These are phyloP conservation scores for Yponomeuta malinellus DNA, from an alignment of 2,888 invertebrate species.

Conservation along the genomic window DNA sequence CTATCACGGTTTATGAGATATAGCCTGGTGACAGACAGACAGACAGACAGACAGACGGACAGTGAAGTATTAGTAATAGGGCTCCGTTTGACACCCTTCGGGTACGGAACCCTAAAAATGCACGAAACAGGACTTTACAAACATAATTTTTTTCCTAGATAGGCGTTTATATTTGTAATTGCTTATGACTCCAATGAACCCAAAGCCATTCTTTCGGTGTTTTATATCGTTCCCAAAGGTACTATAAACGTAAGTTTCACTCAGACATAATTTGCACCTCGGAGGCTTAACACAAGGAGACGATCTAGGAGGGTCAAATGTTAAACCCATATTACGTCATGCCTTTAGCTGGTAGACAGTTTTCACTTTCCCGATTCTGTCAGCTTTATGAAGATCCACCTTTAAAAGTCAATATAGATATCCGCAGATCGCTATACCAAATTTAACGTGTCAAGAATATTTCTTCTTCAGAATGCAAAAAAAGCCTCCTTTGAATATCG, in stretches of 20 bases:
- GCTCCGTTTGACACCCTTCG: no score
- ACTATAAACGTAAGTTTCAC: neutral
- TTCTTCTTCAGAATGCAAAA: neutral
- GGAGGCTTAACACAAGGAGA: neutral
- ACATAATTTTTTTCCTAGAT: no score
- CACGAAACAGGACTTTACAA: no score
- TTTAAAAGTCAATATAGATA: neutral
- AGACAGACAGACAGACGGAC: no score
- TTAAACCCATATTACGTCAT: neutral
- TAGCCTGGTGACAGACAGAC: no score
- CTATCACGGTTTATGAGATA: no score
- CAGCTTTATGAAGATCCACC: neutral
- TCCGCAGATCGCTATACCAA: neutral
- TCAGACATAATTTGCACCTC: neutral
- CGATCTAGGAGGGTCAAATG: constrained; percentile 2
- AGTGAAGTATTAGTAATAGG: no score
- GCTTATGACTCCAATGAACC: neutral
- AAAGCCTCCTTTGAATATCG: neutral
- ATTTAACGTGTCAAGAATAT: neutral
- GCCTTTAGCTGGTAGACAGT: neutral
- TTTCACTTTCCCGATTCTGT: no score
- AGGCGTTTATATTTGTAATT: no score
- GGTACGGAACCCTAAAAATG: no score
- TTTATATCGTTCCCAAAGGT: neutral
- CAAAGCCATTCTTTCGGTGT: neutral